These are phyloP conservation scores for Hylaea fasciaria DNA, from an alignment of 2,888 invertebrate species.

Conservation along the genomic window DNA sequence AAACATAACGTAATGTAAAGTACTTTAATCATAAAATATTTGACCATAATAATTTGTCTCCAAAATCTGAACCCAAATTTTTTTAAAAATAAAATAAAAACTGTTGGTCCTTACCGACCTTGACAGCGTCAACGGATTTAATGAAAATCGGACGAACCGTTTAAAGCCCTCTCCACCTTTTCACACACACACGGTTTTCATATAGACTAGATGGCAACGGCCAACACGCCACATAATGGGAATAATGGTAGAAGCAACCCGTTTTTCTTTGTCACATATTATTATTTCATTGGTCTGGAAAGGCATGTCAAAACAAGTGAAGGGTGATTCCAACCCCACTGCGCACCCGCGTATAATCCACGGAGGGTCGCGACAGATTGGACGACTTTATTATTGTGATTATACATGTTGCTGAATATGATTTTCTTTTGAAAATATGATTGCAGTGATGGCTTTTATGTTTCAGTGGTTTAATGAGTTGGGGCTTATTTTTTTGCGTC, in stretches of 20 bases:
- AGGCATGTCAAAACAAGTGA: slow-evolving; percentile 62
- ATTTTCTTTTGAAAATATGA: slow-evolving; percentile 43
- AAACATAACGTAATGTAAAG: too few relatives aligned
- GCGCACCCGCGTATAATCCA: slow-evolving; percentile 50
- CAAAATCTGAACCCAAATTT: too few relatives aligned
- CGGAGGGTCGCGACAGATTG: slow-evolving; percentile 53
- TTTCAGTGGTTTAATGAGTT: slow-evolving; percentile 23
- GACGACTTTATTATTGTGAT: slow-evolving; percentile 41
- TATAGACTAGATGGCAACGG: too few relatives aligned
- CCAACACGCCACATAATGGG: slow-evolving; percentile 56
- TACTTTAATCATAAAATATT: too few relatives aligned
- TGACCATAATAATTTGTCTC: too few relatives aligned
- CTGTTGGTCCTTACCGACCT: too few relatives aligned
- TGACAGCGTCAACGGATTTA: too few relatives aligned
- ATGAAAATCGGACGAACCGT: too few relatives aligned
- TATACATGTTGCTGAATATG: slow-evolving; percentile 34
- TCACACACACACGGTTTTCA: too few relatives aligned
- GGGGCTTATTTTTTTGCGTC: slow-evolving; percentile 21
- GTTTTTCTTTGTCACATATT: slow-evolving; percentile 76
- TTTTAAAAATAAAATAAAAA: too few relatives aligned
- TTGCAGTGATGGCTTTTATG: slow-evolving; percentile 23
- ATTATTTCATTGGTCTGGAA: slow-evolving; percentile 71
- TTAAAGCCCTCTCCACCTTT: too few relatives aligned
- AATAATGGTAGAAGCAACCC: slow-evolving; percentile 52
- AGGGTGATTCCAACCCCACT: slow-evolving; percentile 62